These are phyloP conservation scores for Anas bahamensis DNA, from an alignment of 2,797 vertebrate species.

Conservation along the genomic window DNA sequence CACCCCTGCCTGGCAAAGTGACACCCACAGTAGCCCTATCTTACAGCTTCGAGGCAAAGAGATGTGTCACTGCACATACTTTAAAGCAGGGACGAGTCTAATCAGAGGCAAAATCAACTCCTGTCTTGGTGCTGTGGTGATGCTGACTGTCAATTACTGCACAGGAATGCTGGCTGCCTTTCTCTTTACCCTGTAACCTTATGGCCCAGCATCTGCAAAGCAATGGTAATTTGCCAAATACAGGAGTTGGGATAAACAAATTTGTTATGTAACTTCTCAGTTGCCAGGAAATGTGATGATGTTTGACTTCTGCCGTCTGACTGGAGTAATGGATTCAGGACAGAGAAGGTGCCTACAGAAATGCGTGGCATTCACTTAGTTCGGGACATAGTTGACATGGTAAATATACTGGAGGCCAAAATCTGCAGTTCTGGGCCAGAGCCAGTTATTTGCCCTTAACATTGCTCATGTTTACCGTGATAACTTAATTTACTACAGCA, in stretches of 20 bases:
- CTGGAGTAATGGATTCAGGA: neutral
- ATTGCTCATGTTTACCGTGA: neutral
- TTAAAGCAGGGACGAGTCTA: neutral
- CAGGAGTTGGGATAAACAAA: slow-evolving; percentile 8
- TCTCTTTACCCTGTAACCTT: neutral
- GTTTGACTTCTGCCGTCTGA: slow-evolving; percentile 7
- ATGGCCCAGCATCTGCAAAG: neutral
- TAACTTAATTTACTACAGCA: neutral
- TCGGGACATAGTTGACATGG: neutral
- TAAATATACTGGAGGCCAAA: neutral
- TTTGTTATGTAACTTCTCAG: slow-evolving; percentile 16
- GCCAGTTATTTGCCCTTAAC: neutral
- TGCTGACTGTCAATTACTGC: neutral
- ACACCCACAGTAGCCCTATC: neutral
- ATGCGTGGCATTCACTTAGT: neutral
- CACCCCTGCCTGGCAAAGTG: slow-evolving; percentile 29
- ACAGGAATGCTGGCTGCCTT: neutral
- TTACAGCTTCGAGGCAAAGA: neutral
- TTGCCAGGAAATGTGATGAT: neutral
- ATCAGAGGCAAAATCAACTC: neutral
- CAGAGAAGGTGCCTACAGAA: neutral
- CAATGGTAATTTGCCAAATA: neutral
- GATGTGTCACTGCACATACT: neutral
- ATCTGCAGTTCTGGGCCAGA: neutral
- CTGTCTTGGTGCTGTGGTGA: neutral